Evolutionary conservation across 35 echinoderm and acorn worm species (phyloP).

Genomic region (Heliocidaris erythrogramma): DNA sequence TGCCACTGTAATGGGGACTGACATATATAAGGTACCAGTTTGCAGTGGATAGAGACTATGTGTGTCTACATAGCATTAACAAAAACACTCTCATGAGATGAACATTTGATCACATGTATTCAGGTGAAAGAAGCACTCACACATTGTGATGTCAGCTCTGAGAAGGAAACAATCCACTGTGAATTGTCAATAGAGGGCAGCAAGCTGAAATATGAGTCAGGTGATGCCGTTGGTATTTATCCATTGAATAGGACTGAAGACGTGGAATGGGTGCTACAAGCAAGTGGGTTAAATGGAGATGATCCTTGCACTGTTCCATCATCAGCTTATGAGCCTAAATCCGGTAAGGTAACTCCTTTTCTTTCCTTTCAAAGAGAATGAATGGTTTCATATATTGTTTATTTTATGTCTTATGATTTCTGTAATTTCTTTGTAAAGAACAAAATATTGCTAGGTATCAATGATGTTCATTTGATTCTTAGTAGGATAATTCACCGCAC

Average conservation of each 20-base stretch:
- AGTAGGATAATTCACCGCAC: neutral
- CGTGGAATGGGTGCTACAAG: slow-evolving; percentile 16
- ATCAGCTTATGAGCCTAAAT: slow-evolving; percentile 34
- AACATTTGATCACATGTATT: neutral
- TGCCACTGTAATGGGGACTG: no score
- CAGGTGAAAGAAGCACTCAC: slow-evolving; percentile 44
- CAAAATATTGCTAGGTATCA: neutral
- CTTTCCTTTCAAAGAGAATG: no score
- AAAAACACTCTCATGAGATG: neutral
- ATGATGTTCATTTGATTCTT: neutral
- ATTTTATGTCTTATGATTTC: no score
- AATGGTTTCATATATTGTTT: no score
- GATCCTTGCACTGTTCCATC: slow-evolving; percentile 19
- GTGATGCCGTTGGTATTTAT: slow-evolving; percentile 55
- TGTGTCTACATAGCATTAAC: no score
- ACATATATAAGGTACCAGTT: no score
- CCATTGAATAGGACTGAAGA: slow-evolving; percentile 26
- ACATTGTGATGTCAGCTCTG: neutral
- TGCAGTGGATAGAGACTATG: no score
- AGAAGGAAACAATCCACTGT: slow-evolving; percentile 55
- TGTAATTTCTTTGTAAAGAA: neutral
- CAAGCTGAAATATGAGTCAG: neutral
- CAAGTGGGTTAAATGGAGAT: slow-evolving; percentile 15
- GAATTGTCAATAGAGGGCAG: slow-evolving; percentile 47
- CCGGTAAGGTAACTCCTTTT: neutral